Percentiles rank a stretch among this genome's conserved stretches.
Evolutionary conservation across 2,113 vertebrate genomes (phyloP).

Genomic region (Epinephelus moara): DNA sequence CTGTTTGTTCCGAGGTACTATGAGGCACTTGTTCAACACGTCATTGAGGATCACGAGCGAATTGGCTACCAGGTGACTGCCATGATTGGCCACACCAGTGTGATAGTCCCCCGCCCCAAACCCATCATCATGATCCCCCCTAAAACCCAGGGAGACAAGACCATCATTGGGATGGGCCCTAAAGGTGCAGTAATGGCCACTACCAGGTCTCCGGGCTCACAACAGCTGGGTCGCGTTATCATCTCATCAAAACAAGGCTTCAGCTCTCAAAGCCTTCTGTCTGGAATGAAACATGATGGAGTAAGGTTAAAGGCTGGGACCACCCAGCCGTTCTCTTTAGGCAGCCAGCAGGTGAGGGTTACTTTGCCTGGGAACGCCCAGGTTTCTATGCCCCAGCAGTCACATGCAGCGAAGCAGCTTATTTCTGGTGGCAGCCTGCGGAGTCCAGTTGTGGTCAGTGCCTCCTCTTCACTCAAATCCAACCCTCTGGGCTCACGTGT

Average conservation of each 20-base stretch:
- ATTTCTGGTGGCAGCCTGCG: slow-evolving; percentile 89
- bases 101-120: slow-evolving; percentile 95
- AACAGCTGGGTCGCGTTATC: slow-evolving; percentile 91
- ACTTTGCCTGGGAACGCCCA: slow-evolving; percentile 88
- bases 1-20: slow-evolving; percentile 98
- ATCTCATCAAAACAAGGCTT: slow-evolving; percentile 92
- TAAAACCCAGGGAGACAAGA: slow-evolving; percentile 92
- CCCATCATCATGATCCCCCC: slow-evolving; percentile 92
- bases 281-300: slow-evolving; percentile 90
- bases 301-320: slow-evolving; percentile 89
- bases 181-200: slow-evolving; percentile 89
- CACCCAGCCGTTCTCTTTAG: slow-evolving; percentile 84
- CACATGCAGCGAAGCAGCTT: slow-evolving; percentile 93
- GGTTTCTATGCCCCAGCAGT: slow-evolving; percentile 92
- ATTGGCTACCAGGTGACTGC: slow-evolving; percentile 99
- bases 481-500: slow-evolving; percentile 87
- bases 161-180: slow-evolving; percentile 91
- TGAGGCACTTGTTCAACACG: slow-evolving; percentile 97
- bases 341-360: slow-evolving; percentile 89
- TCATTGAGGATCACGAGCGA: slow-evolving; percentile 97
- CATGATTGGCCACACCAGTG: slow-evolving; percentile 99
- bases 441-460: slow-evolving; percentile 82
- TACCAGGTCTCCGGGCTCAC: slow-evolving; percentile 88
- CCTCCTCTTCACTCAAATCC: slow-evolving; percentile 88
- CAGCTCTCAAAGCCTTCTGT: slow-evolving; percentile 89